Evolutionary conservation across 2,113 vertebrate species (phyloP).

Genomic region (Cephalopholis sonnerati): DNA sequence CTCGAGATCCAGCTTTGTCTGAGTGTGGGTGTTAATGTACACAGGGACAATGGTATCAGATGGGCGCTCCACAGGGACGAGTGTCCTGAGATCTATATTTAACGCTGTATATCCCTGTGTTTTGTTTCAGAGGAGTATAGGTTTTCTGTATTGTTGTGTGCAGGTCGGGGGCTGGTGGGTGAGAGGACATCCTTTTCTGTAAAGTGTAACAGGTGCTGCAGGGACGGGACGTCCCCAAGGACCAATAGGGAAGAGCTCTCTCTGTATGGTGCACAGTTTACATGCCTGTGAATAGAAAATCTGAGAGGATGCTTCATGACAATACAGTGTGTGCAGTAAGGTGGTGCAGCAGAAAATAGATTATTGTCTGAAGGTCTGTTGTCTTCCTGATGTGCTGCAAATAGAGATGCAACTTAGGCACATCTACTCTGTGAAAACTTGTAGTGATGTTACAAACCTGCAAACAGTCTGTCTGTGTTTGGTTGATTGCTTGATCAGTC

Average conservation of each 20-base stretch:
- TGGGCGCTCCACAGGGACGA: slow-evolving; percentile 52
- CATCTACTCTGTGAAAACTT: neutral
- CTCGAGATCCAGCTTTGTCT: slow-evolving; percentile 53
- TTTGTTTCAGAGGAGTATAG: slow-evolving; percentile 45
- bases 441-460: neutral
- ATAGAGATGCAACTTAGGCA: neutral
- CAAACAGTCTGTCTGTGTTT: neutral
- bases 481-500: neutral
- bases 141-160: slow-evolving; percentile 52
- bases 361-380: neutral
- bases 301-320: slow-evolving; percentile 4
- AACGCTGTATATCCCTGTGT: slow-evolving; percentile 43
- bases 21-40: slow-evolving; percentile 38
- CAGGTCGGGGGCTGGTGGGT: slow-evolving; percentile 17
- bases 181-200: slow-evolving; percentile 51
- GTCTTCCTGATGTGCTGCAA: neutral
- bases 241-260: slow-evolving; percentile 32
- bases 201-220: slow-evolving; percentile 63
- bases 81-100: slow-evolving; percentile 65
- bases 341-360: neutral
- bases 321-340: neutral
- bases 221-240: slow-evolving; percentile 28
- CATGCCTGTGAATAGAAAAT: slow-evolving; percentile 25
- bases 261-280: slow-evolving; percentile 21
- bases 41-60: slow-evolving; percentile 65